Evolutionary conservation across 1,140 invertebrate species (phyloP).

Genomic region (Pogonomyrmex barbatus): DNA sequence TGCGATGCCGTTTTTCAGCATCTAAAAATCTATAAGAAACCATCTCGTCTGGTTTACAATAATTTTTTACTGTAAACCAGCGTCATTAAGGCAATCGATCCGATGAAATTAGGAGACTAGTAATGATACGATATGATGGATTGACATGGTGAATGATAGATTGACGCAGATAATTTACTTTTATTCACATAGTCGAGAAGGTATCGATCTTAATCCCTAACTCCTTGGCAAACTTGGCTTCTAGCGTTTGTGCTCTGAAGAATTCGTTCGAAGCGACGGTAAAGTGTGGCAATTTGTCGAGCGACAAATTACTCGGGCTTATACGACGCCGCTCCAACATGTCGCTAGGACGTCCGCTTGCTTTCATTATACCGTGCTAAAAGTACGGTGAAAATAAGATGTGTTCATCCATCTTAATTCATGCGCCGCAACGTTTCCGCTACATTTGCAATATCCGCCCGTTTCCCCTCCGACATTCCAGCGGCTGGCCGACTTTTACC

Average conservation of each 20-base stretch:
- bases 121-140: not conserved
- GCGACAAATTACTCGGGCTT: conserved; percentile 34
- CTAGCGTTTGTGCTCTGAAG: not conserved
- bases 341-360: not conserved
- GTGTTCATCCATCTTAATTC: conserved; percentile 58
- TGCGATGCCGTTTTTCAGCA: no score
- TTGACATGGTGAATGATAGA: conserved; percentile 12
- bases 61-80: no score
- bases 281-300: conserved; percentile 29
- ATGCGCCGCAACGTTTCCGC: conserved; percentile 34
- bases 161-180: not conserved
- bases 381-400: conserved; percentile 40
- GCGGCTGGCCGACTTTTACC: not conserved
- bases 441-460: conserved; percentile 37
- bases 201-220: conserved; percentile 47
- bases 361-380: conserved; percentile 43
- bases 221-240: not conserved
- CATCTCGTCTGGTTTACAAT: no score
- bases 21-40: no score
- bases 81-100: not conserved
- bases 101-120: not conserved
- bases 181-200: not conserved
- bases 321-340: not conserved
- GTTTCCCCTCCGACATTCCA: not conserved
- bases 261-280: conserved; percentile 11